These are phyloP conservation scores for Sebastes dallii DNA, from an alignment of 2,797 vertebrate species.

Conservation along the genomic window DNA sequence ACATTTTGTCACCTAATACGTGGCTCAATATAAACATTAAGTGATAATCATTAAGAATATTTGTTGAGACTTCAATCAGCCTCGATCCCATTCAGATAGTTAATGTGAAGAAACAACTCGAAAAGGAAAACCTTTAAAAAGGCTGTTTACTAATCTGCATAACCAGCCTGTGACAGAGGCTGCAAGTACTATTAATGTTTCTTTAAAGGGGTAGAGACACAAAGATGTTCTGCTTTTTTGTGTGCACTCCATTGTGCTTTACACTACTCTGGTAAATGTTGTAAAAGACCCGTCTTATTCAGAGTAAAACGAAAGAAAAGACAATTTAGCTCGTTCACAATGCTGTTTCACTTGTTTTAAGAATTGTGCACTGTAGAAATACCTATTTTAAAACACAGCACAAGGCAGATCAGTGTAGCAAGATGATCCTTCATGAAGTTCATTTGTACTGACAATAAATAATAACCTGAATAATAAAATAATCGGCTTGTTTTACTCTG, in stretches of 20 bases:
- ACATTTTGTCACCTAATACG: background rate
- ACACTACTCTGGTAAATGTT: background rate
- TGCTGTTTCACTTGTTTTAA: no score
- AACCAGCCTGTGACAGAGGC: background rate
- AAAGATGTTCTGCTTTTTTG: slow-evolving; percentile 11
- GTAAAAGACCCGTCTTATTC: background rate
- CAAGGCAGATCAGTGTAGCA: no score
- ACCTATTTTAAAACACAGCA: no score
- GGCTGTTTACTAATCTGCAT: background rate
- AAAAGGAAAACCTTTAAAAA: background rate
- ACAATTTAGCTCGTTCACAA: no score
- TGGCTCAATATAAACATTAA: background rate
- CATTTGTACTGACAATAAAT: background rate
- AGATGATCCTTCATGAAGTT: background rate
- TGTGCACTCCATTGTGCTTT: slow-evolving; percentile 5
- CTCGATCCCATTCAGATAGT: no score
- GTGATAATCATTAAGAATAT: no score
- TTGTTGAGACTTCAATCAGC: no score
- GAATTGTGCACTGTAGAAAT: no score
- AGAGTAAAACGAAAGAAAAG: background rate
- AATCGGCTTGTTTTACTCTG: background rate
- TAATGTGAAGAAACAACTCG: background rate
- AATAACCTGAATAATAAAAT: background rate
- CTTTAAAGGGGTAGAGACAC: slow-evolving; percentile 15
- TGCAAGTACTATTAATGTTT: slow-evolving; percentile 17